Conservation (phyloP, 2,113 vertebrate genomes). For the mouse (Mus musculus) region DNA sequence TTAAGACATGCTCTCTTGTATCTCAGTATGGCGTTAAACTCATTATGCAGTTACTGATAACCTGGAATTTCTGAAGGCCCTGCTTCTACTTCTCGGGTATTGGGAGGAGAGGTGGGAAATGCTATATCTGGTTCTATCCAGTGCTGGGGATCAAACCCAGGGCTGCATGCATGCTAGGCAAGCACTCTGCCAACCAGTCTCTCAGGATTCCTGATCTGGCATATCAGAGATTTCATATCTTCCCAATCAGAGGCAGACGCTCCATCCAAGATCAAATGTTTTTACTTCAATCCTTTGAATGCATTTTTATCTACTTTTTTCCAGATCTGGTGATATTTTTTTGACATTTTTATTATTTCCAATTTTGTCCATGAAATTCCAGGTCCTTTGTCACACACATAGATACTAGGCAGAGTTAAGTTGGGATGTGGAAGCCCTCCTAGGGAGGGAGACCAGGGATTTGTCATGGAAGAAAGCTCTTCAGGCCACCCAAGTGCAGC, state of each 20-base stretch:
- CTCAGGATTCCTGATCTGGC: background rate
- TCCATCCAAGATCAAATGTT: background rate
- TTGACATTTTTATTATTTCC: slow-evolving; percentile 14
- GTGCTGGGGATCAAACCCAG: background rate
- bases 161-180: background rate
- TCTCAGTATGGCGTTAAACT: background rate
- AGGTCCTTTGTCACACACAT: background rate
- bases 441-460: background rate
- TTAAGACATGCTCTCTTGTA: too few species aligned
- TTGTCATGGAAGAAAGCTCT: background rate
- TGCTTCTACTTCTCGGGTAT: too few species aligned
- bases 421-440: background rate
- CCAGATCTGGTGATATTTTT: background rate
- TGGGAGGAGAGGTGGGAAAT: background rate
- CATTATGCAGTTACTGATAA: too few species aligned
- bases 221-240: background rate
- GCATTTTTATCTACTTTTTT: background rate
- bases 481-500: background rate
- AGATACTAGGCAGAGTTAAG: background rate
- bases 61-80: background rate
- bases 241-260: background rate
- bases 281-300: slow-evolving; percentile 16
- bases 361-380: background rate
- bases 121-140: background rate
- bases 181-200: background rate